Evolutionary conservation across 2,888 invertebrate genomes (phyloP).

Genomic region (Aphidoletes aphidimyza): DNA sequence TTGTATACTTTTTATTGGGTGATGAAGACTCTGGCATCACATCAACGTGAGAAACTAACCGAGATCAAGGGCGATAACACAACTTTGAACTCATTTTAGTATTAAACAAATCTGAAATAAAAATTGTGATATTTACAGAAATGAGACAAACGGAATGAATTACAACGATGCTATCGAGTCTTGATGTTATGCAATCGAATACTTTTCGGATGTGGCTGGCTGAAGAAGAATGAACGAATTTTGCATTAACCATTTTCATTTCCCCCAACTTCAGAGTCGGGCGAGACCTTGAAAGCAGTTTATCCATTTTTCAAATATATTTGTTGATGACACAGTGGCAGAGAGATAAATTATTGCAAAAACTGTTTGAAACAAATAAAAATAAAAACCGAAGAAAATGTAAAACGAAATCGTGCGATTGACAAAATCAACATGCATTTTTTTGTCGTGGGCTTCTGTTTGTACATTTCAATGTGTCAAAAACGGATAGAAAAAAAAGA

Average conservation of each 20-base stretch:
- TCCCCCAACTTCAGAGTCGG: too few relatives aligned
- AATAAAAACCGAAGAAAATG: neutral
- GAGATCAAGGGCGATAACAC: neutral
- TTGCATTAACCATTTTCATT: too few relatives aligned
- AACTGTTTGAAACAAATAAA: neutral
- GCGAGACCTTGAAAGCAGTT: too few relatives aligned
- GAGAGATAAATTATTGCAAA: neutral
- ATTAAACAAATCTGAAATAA: neutral
- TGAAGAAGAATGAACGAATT: too few relatives aligned
- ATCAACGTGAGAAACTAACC: neutral
- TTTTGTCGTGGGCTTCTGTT: neutral
- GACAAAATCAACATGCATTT: neutral
- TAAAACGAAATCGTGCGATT: neutral
- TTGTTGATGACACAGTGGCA: slow-evolving; percentile 1
- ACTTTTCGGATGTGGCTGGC: too few relatives aligned
- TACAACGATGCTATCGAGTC: too few relatives aligned
- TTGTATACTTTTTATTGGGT: too few relatives aligned
- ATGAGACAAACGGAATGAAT: too few relatives aligned
- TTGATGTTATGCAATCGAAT: too few relatives aligned
- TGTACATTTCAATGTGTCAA: neutral
- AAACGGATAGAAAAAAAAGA: too few relatives aligned
- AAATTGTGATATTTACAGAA: neutral
- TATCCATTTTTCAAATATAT: too few relatives aligned
- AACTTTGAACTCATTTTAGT: slow-evolving; percentile 5
- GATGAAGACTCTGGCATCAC: neutral